Evolutionary conservation across 2,113 vertebrate genomes (phyloP), one percentile per base, ranked within the genome.

Genomic region (Seriola aureovittata): DNA sequence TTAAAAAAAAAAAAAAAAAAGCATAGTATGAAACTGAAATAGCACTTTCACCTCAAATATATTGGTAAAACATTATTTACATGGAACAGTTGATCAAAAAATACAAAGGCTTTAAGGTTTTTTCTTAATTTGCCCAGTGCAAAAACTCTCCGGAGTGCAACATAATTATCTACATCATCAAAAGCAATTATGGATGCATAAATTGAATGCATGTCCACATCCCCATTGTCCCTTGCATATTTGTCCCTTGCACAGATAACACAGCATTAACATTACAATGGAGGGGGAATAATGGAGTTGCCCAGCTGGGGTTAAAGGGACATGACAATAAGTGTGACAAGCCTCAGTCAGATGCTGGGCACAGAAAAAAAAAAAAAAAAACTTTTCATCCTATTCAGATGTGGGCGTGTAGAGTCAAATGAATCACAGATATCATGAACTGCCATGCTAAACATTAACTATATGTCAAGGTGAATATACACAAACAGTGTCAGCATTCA

Each of bases 161-260:
- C 90, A 93, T 89, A 90, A 94, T 95, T 92, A 95, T 93, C 88
- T 75, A 93, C 93, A 93, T 93, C 91, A 95, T 93, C 92, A 91
- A 94, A 92, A 91, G 89, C 83, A 91, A 93, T 93, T 92, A 93
- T 85, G 91, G 88, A 92, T 85, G 87, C 89, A 90, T 94, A 92
- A 91, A 94, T 90, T 91, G 92, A 93, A 92, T 90, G 89, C 88
- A 84, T 90, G 91, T 92, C 91, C 82, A 88, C 87, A 83, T 81
- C 85, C 90, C 89, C 83, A 91, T 94, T 94, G 92, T 94, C 89
- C 92, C 78, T 16, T 44, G 88, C 88, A 88, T 91, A 92, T 93
- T 95, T 92, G 91, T 93, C 92, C 88, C 81, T 62, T 69, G 82
- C 91, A 81, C 88, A 91, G 93, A 94, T 93, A 95, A 90, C 90